Percentiles rank a stretch among this genome's conserved stretches.
Conservation (phyloP, 2,113 vertebrate species). For the Serinus canaria region DNA sequence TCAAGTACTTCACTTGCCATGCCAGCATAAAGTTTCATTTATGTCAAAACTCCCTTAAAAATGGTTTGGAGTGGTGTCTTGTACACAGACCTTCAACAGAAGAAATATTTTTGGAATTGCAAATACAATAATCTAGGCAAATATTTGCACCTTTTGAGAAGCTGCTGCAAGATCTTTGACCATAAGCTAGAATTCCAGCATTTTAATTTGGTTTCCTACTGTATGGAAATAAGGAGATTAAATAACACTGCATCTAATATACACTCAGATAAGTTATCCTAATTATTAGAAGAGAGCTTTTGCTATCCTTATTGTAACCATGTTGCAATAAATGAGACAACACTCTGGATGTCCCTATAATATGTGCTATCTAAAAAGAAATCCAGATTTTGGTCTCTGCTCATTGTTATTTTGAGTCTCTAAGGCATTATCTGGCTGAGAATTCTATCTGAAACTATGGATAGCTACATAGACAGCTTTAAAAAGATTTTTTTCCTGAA, state of each 20-base stretch:
- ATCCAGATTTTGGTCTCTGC: background rate
- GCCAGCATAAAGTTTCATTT: conserved; percentile 87
- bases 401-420: background rate
- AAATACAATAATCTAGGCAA: conserved; percentile 82
- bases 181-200: conserved; percentile 35
- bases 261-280: background rate
- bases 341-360: background rate
- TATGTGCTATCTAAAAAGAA: background rate
- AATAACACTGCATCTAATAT: background rate
- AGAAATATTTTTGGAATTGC: conserved; percentile 88
- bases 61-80: conserved; percentile 81
- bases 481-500: background rate
- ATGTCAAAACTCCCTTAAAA: conserved; percentile 83
- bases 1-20: conserved; percentile 82
- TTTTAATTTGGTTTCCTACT: conserved; percentile 46
- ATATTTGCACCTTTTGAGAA: conserved; percentile 75
- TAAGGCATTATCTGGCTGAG: background rate
- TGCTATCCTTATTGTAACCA: background rate
- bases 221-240: background rate
- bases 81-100: conserved; percentile 79
- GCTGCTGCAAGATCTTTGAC: conserved; percentile 60
- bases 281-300: background rate
- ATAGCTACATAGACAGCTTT: background rate
- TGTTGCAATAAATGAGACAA: background rate
- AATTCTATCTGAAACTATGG: background rate